A percentile compares a stretch with the other conserved stretches of the same genome.
phyloP scores from a whole-genome alignment of 2,888 invertebrate genomes.

The Bellardia pandia region DNA sequence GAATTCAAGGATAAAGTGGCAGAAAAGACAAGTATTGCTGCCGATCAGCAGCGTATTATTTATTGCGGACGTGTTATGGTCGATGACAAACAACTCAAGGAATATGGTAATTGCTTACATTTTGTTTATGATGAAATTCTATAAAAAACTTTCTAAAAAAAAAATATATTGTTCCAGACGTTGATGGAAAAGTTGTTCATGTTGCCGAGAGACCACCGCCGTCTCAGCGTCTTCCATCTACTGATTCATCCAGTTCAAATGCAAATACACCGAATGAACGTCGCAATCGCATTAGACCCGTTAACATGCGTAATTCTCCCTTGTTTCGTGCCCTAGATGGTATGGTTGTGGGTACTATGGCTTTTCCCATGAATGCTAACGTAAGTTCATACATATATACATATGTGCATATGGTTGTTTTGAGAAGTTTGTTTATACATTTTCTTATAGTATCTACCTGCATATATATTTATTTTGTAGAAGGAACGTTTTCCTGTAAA shows the following conservation, averaged over 20 bases:
- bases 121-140: background rate
- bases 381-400: slow-evolving; percentile 53
- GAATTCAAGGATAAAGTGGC: slow-evolving; percentile 92
- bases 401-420: no score
- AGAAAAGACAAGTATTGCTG: slow-evolving; percentile 91
- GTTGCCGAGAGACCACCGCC: slow-evolving; percentile 95
- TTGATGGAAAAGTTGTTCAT: slow-evolving; percentile 96
- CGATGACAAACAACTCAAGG: slow-evolving; percentile 93
- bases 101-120: slow-evolving; percentile 88
- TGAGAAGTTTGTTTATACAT: no score
- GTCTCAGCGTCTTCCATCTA: slow-evolving; percentile 80
- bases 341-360: slow-evolving; percentile 84
- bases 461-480: no score
- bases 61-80: slow-evolving; percentile 97
- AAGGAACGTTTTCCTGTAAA: no score
- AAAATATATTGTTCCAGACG: slow-evolving; percentile 86
- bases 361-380: slow-evolving; percentile 82
- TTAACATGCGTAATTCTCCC: slow-evolving; percentile 81
- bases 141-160: background rate
- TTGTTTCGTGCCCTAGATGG: slow-evolving; percentile 83
- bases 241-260: slow-evolving; percentile 76
- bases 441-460: no score
- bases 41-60: slow-evolving; percentile 94
- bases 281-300: slow-evolving; percentile 80
- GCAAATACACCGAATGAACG: slow-evolving; percentile 80